These are phyloP conservation scores for Cosmorhoe ocellata DNA, from an alignment of 2,888 invertebrate species.

Conservation along the genomic window DNA sequence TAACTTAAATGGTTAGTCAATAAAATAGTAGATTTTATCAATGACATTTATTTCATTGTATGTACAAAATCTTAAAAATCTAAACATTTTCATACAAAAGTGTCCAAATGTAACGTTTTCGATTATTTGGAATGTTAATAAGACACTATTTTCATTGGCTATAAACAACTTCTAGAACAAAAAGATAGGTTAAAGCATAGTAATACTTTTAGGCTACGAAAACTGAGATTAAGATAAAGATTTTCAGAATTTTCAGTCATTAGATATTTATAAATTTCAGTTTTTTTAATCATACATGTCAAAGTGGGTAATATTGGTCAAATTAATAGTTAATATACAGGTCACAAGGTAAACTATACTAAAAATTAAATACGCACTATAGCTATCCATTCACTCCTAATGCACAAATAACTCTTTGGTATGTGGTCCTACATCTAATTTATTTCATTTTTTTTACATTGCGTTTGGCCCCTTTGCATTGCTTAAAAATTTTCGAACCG, in stretches of 20 bases:
- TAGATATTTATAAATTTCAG: slow-evolving; percentile 31
- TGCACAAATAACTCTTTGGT: slow-evolving; percentile 81
- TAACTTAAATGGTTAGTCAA: slow-evolving; percentile 6
- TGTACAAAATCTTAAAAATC: slow-evolving; percentile 82
- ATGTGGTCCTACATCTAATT: slow-evolving; percentile 77
- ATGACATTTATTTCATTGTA: slow-evolving; percentile 82
- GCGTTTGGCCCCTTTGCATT: slow-evolving; percentile 64
- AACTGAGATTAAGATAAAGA: slow-evolving; percentile 34
- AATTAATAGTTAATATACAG: slow-evolving; percentile 36
- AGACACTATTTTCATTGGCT: slow-evolving; percentile 78
- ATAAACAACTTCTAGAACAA: slow-evolving; percentile 65
- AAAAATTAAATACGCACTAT: slow-evolving; percentile 74
- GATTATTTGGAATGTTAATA: slow-evolving; percentile 80
- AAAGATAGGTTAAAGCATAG: slow-evolving; percentile 63
- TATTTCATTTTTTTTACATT: slow-evolving; percentile 66
- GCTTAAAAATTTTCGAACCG: not conserved
- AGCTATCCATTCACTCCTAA: slow-evolving; percentile 66
- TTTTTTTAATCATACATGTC: slow-evolving; percentile 23
- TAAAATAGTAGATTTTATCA: slow-evolving; percentile 63
- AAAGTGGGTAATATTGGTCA: slow-evolving; percentile 32
- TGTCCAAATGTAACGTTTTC: slow-evolving; percentile 77
- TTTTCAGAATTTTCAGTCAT: slow-evolving; percentile 38
- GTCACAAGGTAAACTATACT: slow-evolving; percentile 67
- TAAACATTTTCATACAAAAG: slow-evolving; percentile 79
- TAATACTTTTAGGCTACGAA: slow-evolving; percentile 45